Conservation (phyloP, 2,113 vertebrate genomes). For the Dicaeum eximium region DNA sequence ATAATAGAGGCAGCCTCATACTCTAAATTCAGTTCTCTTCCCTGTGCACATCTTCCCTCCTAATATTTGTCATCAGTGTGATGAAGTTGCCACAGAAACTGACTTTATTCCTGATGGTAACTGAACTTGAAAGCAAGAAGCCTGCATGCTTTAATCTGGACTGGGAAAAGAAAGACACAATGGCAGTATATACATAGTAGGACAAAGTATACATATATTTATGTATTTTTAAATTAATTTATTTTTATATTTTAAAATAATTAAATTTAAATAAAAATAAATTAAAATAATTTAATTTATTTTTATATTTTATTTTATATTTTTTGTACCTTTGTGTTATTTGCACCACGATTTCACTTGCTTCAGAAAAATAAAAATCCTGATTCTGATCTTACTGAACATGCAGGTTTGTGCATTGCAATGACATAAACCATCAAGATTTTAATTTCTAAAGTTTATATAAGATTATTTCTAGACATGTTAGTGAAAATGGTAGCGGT, state of each 20-base stretch:
- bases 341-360: neutral
- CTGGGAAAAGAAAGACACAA: neutral
- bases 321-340: neutral
- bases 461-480: neutral
- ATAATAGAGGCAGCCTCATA: neutral
- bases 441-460: neutral
- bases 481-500: neutral
- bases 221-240: no score
- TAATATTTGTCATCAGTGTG: neutral
- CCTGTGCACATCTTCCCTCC: neutral
- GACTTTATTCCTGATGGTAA: neutral
- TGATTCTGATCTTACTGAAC: neutral
- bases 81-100: neutral
- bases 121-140: neutral
- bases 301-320: no score
- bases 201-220: no score
- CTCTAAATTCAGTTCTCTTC: neutral
- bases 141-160: neutral
- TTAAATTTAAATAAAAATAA: no score
- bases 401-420: neutral
- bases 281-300: no score
- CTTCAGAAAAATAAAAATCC: neutral
- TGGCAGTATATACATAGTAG: neutral
- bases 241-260: no score
- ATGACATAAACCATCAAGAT: neutral